Conservation (phyloP, 53 echinoderm and acorn worm genomes). For the Glandiceps talaboti region DNA sequence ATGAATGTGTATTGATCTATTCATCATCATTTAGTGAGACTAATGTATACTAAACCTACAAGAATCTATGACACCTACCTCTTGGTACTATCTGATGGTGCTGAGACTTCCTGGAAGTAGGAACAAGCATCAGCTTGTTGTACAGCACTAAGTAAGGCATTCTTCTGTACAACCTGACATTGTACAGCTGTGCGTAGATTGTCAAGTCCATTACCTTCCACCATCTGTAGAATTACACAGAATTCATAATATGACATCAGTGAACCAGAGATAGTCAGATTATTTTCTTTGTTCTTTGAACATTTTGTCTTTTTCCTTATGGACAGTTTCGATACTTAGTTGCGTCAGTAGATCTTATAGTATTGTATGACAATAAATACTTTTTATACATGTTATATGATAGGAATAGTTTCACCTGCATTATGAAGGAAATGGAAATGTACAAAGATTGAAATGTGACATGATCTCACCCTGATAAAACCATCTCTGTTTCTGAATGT, state of each 20-base stretch:
- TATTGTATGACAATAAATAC: no score
- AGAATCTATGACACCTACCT: neutral
- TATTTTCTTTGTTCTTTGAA: no score
- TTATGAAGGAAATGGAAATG: no score
- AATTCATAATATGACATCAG: neutral
- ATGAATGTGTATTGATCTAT: no score
- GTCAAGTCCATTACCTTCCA: slow-evolving; percentile 49
- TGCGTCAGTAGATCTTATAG: no score
- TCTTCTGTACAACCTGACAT: slow-evolving; percentile 79
- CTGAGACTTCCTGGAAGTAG: neutral
- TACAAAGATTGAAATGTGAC: no score
- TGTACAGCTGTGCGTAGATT: slow-evolving; percentile 53
- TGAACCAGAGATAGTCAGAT: neutral
- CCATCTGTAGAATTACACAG: slow-evolving; percentile 55
- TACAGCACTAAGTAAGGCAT: slow-evolving; percentile 65
- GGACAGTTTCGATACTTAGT: no score
- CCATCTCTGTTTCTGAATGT: slow-evolving; percentile 87
- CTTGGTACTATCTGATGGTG: neutral
- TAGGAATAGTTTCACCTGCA: no score
- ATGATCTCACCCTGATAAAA: slow-evolving; percentile 63
- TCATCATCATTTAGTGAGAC: no score
- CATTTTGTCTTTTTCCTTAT: no score
- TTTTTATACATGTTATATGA: no score
- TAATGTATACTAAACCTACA: no score
- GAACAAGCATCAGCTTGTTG: slow-evolving; percentile 82